Base-by-base conservation (phyloP, 2,888 invertebrate genomes). In the Trissolcus japonicus region DNA sequence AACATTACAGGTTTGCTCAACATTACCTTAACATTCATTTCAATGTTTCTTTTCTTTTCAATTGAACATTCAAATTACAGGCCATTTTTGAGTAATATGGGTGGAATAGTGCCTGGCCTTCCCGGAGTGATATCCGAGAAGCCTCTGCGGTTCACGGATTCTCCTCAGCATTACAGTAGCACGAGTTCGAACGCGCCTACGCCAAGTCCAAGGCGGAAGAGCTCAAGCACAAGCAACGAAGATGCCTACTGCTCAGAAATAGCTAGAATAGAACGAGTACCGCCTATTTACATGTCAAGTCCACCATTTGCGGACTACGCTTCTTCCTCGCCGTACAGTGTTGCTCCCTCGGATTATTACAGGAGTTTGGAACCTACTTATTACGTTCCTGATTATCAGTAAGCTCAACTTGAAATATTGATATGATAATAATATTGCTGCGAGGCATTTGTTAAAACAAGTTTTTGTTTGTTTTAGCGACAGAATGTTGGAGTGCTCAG, bases 141-240 rank as follows among this genome's bases (percentile, higher is more conserved):
- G 82, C 94, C 94, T 0, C 89, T 94, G 57, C 90, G 94, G 66
- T 94, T 94, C 89, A 94, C 94, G 0, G 94, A 95, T 87, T 94
- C 94, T 1, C 94, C 94, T 13, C 93, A 93, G 71, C 94, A 93
- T 83, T 93, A 93, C 87, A 91, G 90, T 66, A 87, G 90, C 4
- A 91, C 90, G 54, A 87, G 89, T 62, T 90, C 90, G 1, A 91
- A 91, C 80, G 91, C 91, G 6, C 92, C 93, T 61, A 92, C 93
- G 7, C 93, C 93, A 1, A 94, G 94, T 6, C 94, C 95, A 0
- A 89, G 95, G 25, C 90, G 95, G 57, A 95, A 95, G 81, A 93
- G 94, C 0, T 93, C 93, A 83, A 92, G 92, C 50, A 92, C 93
- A 13, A 90, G 90, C 77, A 92, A 94, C 55, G 94, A 94, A n/a